Conservation (phyloP, 2,797 vertebrate genomes). For the Girardinus metallicus region DNA sequence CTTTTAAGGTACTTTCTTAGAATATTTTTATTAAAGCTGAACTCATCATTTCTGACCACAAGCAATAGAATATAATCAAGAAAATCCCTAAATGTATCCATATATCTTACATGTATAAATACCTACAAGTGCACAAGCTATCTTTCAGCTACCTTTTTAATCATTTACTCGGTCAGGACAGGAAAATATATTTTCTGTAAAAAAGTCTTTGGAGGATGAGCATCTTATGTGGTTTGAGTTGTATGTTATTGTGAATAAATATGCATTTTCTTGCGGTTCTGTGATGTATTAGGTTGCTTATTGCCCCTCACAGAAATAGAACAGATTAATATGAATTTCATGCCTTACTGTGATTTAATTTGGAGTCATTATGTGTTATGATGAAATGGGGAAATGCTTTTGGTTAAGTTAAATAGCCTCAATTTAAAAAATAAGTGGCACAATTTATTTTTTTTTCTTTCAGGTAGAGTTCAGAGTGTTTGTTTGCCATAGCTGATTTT, state of each 20-base stretch:
- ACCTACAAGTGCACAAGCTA: neutral
- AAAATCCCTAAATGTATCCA: neutral
- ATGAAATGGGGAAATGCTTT: constrained; percentile 8
- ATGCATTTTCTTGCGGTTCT: neutral
- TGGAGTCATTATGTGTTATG: constrained; percentile 2
- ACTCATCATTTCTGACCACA: neutral
- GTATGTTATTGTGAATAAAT: constrained; percentile 8
- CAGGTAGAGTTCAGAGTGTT: no score
- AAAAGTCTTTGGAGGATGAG: constrained; percentile 2
- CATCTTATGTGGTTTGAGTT: constrained; percentile 11
- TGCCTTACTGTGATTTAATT: constrained; percentile 30
- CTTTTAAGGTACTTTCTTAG: neutral
- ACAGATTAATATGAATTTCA: constrained; percentile 13
- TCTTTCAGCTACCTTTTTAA: neutral
- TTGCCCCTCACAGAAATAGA: constrained; percentile 14
- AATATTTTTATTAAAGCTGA: neutral
- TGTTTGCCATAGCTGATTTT: neutral
- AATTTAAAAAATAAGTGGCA: constrained; percentile 3
- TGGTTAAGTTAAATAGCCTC: constrained; percentile 1
- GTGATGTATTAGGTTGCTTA: constrained; percentile 1
- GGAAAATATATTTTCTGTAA: neutral
- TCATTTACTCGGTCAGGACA: neutral
- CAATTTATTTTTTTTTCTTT: neutral
- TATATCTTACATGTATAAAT: neutral
- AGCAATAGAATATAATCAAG: neutral